Base-by-base conservation (phyloP, 2,888 invertebrate species). In the Chymomyza amoena region DNA sequence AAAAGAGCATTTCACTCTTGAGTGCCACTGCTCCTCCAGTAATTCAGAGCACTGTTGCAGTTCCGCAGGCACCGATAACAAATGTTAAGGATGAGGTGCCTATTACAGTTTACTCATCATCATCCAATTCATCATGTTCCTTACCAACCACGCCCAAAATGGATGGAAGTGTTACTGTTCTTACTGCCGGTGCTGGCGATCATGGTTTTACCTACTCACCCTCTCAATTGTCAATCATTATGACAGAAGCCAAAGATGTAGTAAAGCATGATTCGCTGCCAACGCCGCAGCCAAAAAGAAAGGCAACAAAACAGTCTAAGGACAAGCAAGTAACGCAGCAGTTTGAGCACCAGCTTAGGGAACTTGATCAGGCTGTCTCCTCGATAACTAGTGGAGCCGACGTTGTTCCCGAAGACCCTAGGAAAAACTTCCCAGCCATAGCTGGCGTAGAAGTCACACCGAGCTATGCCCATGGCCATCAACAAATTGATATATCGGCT, bases 51-150 rank as follows among this genome's bases (percentile, higher is more conserved):
- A 20, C 69, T 52, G 2, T 9, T 51, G 45, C 62, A 52, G 20
- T 51, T 6, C n/a, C 51, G 54, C 69, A 18, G 18, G 18, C 16
- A n/a, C 52, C 45, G 1, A 13, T 52, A 51, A 32, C 39, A 15
- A 61, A 51, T 25, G 52, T 69, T 20, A 77, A 75, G 66, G 77
- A 81, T 52, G 80, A 81, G 59, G 57, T 70, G 7, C 62, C 79
- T 20, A 80, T 88, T 18, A 76, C 76, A n/a, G 75, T 87, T 15
- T 89, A 80, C 65, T 90, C 90, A 61, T 89, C 90, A 6, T 89
- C 89, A 45, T 90, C 90, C 13, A 90, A 90, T 67, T 89, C 90
- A 4, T 90, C 90, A 25, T 89, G 90, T 68, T 90, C 90, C 7
- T 63, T 90, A 73, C 90, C 90, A 10, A 67, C 90, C 5, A 89